A percentile compares a stretch with the other conserved stretches of the same genome.
Evolutionary conservation across 2,888 invertebrate species (phyloP).

Genomic region (Cerastis leucographa): DNA sequence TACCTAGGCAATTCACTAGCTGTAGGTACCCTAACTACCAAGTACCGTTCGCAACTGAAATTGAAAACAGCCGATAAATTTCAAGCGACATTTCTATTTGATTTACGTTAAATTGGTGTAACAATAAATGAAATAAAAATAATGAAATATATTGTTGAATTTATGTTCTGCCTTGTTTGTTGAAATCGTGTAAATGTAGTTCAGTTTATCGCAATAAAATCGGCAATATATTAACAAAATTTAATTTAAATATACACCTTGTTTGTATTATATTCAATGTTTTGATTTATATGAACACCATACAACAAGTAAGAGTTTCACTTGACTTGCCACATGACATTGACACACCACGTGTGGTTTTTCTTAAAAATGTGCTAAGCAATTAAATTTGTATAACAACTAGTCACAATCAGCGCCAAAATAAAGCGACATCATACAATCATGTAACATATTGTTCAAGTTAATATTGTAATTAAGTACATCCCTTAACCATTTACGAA

Average conservation of each 20-base stretch:
- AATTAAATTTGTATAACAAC: constrained; percentile 15
- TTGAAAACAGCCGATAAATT: constrained; percentile 25
- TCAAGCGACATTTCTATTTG: constrained; percentile 18
- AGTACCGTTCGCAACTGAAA: constrained; percentile 32
- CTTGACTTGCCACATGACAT: constrained; percentile 56
- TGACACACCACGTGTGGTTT: constrained; percentile 70
- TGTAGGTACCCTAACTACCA: background rate
- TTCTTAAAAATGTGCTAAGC: constrained; percentile 62
- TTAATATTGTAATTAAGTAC: constrained; percentile 49
- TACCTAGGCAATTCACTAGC: constrained; percentile 5
- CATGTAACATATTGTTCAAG: constrained; percentile 53
- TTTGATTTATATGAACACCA: constrained; percentile 29
- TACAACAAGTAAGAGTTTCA: background rate
- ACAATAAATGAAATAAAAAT: constrained; percentile 34
- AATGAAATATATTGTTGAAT: constrained; percentile 35
- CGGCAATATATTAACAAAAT: constrained; percentile 19
- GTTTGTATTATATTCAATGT: constrained; percentile 48
- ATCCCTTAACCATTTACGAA: constrained; percentile 61
- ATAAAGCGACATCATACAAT: constrained; percentile 14
- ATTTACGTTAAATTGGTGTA: constrained; percentile 24
- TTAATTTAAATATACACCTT: constrained; percentile 52
- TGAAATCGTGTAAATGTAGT: constrained; percentile 46
- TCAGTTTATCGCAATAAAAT: constrained; percentile 38
- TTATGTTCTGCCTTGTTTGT: constrained; percentile 42
- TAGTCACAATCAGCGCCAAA: background rate